Percentiles rank a stretch among this genome's conserved stretches.
Conservation (phyloP, 2,888 invertebrate genomes). For the Catonia carolina region DNA sequence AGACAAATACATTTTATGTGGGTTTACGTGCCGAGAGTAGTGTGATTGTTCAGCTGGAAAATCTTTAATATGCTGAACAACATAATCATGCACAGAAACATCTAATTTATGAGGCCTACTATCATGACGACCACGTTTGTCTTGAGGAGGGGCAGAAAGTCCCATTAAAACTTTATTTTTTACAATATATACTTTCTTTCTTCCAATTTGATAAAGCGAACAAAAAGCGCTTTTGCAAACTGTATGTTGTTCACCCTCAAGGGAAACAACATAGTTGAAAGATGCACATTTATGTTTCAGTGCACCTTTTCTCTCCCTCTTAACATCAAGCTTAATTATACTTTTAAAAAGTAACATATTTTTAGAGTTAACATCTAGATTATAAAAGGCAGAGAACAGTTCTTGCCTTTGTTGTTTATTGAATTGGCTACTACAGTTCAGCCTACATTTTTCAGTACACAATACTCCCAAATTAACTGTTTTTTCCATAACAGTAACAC, state of each 20-base stretch:
- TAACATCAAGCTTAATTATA: slow-evolving; percentile 2
- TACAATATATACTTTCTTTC: slow-evolving; percentile 10
- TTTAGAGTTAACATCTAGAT: slow-evolving; percentile 8
- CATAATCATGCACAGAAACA: neutral
- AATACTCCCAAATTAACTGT: no score
- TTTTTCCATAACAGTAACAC: no score
- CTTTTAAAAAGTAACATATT: slow-evolving; percentile 3
- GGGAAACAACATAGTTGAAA: neutral
- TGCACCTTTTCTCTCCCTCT: slow-evolving; percentile 11
- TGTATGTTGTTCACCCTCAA: neutral
- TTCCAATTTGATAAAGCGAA: slow-evolving; percentile 3
- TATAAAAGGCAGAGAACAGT: no score
- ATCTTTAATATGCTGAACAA: slow-evolving; percentile 2
- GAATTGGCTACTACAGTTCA: no score
- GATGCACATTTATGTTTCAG: slow-evolving; percentile 8
- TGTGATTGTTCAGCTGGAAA: slow-evolving; percentile 7
- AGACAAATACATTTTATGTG: neutral
- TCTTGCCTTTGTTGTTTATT: no score
- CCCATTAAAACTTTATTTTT: neutral
- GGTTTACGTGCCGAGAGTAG: neutral
- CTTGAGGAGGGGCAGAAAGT: neutral
- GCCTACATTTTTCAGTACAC: no score
- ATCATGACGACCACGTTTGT: neutral
- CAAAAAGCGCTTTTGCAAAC: neutral
- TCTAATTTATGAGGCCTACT: slow-evolving; percentile 4